Base-by-base conservation (phyloP, 2,888 invertebrate genomes). In the Dermolepida albohirtum region DNA sequence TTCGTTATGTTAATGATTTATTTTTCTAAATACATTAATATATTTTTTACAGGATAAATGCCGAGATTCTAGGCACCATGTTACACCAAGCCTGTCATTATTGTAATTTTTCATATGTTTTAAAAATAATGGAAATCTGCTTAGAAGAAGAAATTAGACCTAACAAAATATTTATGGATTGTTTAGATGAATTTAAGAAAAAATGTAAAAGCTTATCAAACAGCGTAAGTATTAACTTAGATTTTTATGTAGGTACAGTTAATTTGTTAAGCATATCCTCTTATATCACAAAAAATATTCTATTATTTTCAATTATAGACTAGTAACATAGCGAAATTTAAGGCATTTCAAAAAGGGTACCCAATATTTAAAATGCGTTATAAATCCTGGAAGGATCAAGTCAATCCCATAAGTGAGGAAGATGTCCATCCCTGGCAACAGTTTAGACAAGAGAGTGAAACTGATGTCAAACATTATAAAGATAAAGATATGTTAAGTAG, bases 11-110 rank as follows among this genome's bases (percentile, higher is more conserved):
- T 22, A 22, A 22, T 52, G 17, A 52, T 2, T 16, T 49, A 22
- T 2, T 50, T n/a, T n/a, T 50, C 2, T 22, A 8, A 16, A 27
- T 22, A 50, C 27, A 16, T 50, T 50, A 16, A 27, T 59, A 8
- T 54, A 10, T n/a, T 49, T 54, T 49, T 66, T 66, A 63, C 83
- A 89, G 93, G 76, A 83, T 91, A 47, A 96, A 95, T 79, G 84
- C 87, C 62, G 88, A 90, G 81, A 92, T 96, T 71, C 81, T 94
- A 55, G 92, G 92, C 11, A 88, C 92, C 22, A 87, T 97, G 82
- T 74, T 95, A 34, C 85, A 84, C 11, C 88, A 90, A 76, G 94
- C 91, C 1, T 87, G 89, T 73, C 79, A 80, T 4, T 81, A 84
- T 17, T 84, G 79, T 67, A 85, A 91, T 66, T 92, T 94, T 80